Evolutionary conservation across 2,888 invertebrate species (phyloP).

Genomic region (Luperina testacea): DNA sequence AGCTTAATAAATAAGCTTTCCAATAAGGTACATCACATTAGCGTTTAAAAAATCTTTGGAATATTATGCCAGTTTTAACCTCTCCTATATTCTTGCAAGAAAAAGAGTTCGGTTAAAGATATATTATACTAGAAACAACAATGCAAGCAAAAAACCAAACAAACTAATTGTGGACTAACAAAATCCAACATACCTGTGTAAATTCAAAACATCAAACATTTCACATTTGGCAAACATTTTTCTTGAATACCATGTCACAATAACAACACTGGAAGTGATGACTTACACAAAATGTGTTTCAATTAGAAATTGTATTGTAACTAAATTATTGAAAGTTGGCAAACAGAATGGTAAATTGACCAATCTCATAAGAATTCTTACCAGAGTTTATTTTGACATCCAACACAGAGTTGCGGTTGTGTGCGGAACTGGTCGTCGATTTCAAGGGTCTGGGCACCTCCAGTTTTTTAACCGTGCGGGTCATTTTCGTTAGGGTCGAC

Average conservation of each 20-base stretch:
- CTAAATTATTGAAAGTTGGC: not conserved
- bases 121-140: not conserved
- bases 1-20: too few species aligned
- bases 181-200: not conserved
- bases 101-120: not conserved
- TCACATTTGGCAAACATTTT: not conserved
- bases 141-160: not conserved
- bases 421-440: conserved; percentile 90
- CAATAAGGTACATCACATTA: too few species aligned
- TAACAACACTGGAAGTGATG: conserved; percentile 1
- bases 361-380: conserved; percentile 73
- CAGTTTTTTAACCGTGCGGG: conserved; percentile 93
- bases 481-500: conserved; percentile 91
- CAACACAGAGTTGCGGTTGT: conserved; percentile 87
- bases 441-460: conserved; percentile 94
- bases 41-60: too few species aligned
- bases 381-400: conserved; percentile 89
- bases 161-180: not conserved
- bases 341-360: not conserved
- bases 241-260: not conserved
- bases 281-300: conserved; percentile 5
- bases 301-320: conserved; percentile 23
- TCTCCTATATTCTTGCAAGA: not conserved
- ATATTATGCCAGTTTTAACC: too few species aligned
- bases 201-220: not conserved